phyloP scores from a whole-genome alignment of 2,888 invertebrate species.

The Phaonia tiefii region DNA sequence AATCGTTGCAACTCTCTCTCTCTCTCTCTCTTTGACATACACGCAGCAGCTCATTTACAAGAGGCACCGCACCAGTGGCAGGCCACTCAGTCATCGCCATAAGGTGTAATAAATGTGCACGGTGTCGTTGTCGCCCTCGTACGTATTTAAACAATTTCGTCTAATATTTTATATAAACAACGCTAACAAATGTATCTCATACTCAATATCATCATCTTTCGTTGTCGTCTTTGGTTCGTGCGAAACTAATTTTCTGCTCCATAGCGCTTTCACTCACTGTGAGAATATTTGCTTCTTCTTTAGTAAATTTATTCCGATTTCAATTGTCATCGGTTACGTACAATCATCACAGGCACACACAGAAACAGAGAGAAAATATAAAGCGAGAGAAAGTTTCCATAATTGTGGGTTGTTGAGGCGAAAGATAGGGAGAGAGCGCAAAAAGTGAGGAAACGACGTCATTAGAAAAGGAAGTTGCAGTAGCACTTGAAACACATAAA shows the following conservation, averaged over 20 bases:
- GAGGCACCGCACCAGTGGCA: background rate
- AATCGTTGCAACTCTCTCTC: background rate
- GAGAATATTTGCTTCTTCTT: slow-evolving; percentile 54
- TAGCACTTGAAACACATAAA: background rate
- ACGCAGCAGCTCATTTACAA: slow-evolving; percentile 37
- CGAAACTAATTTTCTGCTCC: slow-evolving; percentile 60
- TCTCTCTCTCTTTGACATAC: slow-evolving; percentile 5
- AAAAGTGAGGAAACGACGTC: background rate
- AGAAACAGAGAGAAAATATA: slow-evolving; percentile 14
- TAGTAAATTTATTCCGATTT: slow-evolving; percentile 8
- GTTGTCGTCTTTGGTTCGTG: slow-evolving; percentile 48
- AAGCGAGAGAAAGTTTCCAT: slow-evolving; percentile 60
- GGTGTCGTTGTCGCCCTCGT: slow-evolving; percentile 1
- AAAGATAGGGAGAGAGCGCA: background rate
- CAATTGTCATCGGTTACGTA: slow-evolving; percentile 19
- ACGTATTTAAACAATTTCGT: slow-evolving; percentile 53
- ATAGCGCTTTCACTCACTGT: slow-evolving; percentile 65
- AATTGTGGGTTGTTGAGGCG: background rate
- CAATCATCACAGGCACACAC: no score
- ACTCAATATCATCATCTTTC: slow-evolving; percentile 24
- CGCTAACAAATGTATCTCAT: slow-evolving; percentile 4
- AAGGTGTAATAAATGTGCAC: background rate
- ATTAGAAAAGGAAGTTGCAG: background rate
- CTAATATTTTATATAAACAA: slow-evolving; percentile 25
- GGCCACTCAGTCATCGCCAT: background rate